Evolutionary conservation across 2,888 invertebrate genomes (phyloP).

Genomic region (Meloe dianella): DNA sequence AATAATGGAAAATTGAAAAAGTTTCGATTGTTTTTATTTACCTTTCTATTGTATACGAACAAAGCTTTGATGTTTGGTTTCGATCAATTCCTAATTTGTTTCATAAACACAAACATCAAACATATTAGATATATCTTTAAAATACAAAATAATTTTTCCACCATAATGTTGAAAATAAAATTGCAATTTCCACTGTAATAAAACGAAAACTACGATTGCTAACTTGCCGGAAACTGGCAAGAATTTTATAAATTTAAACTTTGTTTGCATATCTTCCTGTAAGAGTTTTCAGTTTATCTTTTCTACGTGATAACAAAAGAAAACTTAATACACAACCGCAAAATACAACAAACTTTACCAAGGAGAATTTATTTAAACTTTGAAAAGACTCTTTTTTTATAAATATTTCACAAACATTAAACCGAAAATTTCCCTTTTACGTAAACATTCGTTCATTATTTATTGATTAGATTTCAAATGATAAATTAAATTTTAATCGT

Average conservation of each 20-base stretch:
- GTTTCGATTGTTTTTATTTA: not conserved
- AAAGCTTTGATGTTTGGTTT: not conserved
- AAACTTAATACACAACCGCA: constrained; percentile 9
- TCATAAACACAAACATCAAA: not conserved
- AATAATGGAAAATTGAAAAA: not conserved
- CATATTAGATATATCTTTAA: not conserved
- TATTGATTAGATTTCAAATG: not conserved
- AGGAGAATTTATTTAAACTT: constrained; percentile 3
- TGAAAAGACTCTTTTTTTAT: not conserved
- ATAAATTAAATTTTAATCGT: not conserved
- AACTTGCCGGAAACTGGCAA: not conserved
- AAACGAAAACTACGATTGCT: not conserved
- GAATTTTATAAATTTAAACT: constrained; percentile 6
- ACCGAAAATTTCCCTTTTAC: not conserved
- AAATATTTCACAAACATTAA: not conserved
- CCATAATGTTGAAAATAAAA: not conserved
- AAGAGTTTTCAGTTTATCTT: constrained; percentile 5
- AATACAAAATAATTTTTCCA: not conserved
- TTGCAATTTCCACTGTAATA: not conserved
- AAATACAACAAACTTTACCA: not conserved
- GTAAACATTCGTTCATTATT: not conserved
- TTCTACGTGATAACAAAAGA: constrained; percentile 2
- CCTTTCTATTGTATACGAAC: not conserved
- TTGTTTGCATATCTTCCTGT: constrained; percentile 7
- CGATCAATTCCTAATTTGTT: not conserved